A percentile compares a stretch with the other conserved stretches of the same genome.
Conservation (phyloP, 2,113 vertebrate genomes). For the Ginglymostoma cirratum region DNA sequence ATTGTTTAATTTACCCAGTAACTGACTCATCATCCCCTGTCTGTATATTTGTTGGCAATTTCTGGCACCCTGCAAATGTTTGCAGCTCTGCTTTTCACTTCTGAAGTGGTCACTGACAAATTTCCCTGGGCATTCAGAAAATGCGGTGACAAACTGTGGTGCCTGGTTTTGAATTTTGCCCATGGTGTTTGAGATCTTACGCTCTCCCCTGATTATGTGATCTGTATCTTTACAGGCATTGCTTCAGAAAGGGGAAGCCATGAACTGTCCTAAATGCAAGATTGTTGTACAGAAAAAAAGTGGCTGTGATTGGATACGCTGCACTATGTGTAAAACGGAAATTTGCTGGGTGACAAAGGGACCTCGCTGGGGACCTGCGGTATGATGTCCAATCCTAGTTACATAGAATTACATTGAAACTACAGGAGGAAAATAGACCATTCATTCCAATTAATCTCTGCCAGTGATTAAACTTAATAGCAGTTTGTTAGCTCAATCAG, state of each 20-base stretch:
- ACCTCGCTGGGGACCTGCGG: slow-evolving; percentile 65
- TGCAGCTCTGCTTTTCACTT: neutral
- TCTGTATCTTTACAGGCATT: slow-evolving; percentile 46
- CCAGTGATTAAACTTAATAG: neutral
- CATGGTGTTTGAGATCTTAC: neutral
- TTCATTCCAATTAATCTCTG: neutral
- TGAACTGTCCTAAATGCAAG: slow-evolving; percentile 64
- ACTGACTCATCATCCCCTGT: neutral
- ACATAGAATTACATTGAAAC: neutral
- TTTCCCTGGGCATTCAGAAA: neutral
- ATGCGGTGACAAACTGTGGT: neutral
- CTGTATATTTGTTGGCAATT: neutral
- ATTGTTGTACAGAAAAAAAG: slow-evolving; percentile 68
- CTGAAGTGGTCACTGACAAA: neutral
- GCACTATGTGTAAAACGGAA: slow-evolving; percentile 64
- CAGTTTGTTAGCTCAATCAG: too few species aligned
- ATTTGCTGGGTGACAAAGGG: slow-evolving; percentile 72
- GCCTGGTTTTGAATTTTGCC: neutral
- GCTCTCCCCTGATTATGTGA: neutral
- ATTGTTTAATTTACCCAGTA: neutral
- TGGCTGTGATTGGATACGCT: slow-evolving; percentile 70
- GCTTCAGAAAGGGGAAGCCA: slow-evolving; percentile 59
- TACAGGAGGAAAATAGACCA: neutral
- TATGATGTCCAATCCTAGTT: slow-evolving; percentile 40
- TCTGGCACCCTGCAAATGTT: neutral